Conservation (phyloP, 2,888 invertebrate species). For the Apantesis nais region DNA sequence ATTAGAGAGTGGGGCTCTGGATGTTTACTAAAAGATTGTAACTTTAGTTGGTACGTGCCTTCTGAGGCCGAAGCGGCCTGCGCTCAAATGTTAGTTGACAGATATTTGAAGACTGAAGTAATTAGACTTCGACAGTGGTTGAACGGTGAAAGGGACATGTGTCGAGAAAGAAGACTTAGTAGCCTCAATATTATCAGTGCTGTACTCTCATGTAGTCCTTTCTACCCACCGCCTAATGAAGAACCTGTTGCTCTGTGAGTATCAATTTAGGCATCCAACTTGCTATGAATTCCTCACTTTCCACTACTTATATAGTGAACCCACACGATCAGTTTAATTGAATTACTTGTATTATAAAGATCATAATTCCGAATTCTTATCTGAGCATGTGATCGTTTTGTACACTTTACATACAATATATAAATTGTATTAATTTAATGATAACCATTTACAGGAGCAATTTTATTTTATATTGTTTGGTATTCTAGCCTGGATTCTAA, state of each 20-base stretch:
- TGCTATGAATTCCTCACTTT: too few relatives aligned
- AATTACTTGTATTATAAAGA: background rate
- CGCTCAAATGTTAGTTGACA: slow-evolving; percentile 87
- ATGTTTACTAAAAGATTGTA: slow-evolving; percentile 87
- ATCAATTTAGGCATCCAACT: slow-evolving; percentile 7
- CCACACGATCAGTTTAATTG: too few relatives aligned
- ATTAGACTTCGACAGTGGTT: slow-evolving; percentile 85
- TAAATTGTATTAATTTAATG: background rate
- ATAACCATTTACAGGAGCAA: background rate
- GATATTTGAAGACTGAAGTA: slow-evolving; percentile 88
- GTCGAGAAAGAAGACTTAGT: slow-evolving; percentile 88
- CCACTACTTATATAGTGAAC: too few relatives aligned
- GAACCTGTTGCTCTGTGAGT: slow-evolving; percentile 84
- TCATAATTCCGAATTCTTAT: background rate
- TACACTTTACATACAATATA: background rate
- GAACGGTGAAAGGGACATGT: slow-evolving; percentile 78
- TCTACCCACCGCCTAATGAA: slow-evolving; percentile 90
- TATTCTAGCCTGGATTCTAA: slow-evolving; percentile 82
- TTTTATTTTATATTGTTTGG: background rate
- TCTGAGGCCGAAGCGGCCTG: slow-evolving; percentile 88
- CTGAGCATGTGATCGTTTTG: background rate
- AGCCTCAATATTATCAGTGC: slow-evolving; percentile 89
- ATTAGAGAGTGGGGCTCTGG: slow-evolving; percentile 93
- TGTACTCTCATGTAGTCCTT: slow-evolving; percentile 86
- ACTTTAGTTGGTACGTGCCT: slow-evolving; percentile 92